phyloP scores from a whole-genome alignment of 2,888 invertebrate genomes.

The Tetramorium bicarinatum region DNA sequence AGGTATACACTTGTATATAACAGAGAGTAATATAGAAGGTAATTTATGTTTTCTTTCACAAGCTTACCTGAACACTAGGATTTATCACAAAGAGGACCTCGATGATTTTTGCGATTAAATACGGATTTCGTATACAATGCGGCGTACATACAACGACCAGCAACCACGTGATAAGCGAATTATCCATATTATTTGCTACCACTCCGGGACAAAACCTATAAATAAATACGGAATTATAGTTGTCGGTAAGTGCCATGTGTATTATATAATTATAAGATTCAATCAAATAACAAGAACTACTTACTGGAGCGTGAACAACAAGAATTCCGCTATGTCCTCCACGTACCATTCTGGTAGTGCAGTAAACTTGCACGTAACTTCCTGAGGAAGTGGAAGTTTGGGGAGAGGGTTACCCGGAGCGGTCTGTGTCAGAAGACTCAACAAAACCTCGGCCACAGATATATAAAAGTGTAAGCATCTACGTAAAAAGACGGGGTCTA shows the following conservation, averaged over 20 bases:
- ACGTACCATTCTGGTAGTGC: constrained; percentile 99
- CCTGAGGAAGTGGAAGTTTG: constrained; percentile 88
- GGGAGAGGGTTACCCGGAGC: constrained; percentile 87
- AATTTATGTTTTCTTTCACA: neutral
- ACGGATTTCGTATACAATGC: constrained; percentile 97
- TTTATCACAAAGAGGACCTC: constrained; percentile 95
- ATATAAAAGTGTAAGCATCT: constrained; percentile 95
- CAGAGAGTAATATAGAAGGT: neutral
- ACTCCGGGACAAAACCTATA: constrained; percentile 92
- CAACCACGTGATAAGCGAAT: constrained; percentile 95
- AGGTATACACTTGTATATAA: neutral
- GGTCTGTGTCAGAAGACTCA: constrained; percentile 89
- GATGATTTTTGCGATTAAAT: constrained; percentile 98
- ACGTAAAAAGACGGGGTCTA: constrained; percentile 94
- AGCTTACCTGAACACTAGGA: constrained; percentile 88
- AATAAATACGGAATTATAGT: neutral
- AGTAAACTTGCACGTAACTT: constrained; percentile 92
- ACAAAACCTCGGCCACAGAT: constrained; percentile 93
- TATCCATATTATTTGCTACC: constrained; percentile 92
- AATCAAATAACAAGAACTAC: constrained; percentile 92
- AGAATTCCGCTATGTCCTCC: constrained; percentile 98
- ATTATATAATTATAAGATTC: neutral
- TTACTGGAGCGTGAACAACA: constrained; percentile 97
- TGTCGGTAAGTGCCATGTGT: constrained; percentile 27
- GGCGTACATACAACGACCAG: constrained; percentile 96